Evolutionary conservation across 1,140 invertebrate species (phyloP), one percentile per base, ranked within the genome.

Genomic region (Oncopodura yosiiana): DNA sequence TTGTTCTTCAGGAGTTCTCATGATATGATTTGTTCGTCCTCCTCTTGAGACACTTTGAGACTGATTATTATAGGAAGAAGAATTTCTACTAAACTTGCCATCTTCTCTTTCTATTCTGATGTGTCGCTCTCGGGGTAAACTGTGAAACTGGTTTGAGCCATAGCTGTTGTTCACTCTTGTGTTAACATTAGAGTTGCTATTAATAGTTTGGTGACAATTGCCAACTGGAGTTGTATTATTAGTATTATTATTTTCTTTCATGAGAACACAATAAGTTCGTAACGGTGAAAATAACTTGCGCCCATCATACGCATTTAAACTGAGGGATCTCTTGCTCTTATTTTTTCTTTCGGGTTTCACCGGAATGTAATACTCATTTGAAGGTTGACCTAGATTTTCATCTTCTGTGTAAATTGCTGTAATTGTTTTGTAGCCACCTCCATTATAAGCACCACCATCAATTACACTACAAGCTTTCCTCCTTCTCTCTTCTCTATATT

Each of bases 271-370:
- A 23, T 61, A 61, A 11, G 60, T 61, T 41, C 53, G 29, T 12
- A 61, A 24, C 0, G 60, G 60, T 11, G 60, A 61, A 36, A 61
- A 61, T 36, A 60, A 42, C 16, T 52, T 56, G 23, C 49, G 48
- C 3, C 51, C 51, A 41, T 61, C 60, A 21, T 61, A 61, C 0
- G 60, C 36, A 48, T 61, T 61, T 21, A 61, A 45, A 39, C 54
- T 57, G 11, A 49, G 34, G 0, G 60, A 61, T 19, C 60, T 29
- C 37, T 39, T 49, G 16, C 19, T 19, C 11, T 56, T 56, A 9
- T 42, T 49, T 11, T 51, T 39, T 38, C 60, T 44, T 21, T 61
- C 60, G 0, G 60, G 60, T 36, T 61, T 61, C 23, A 53, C 32
- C 12, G 60, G 60, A 2, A 34, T 43, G 3, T 4, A 12, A 43